Evolutionary conservation across 1,140 invertebrate species (phyloP).

Genomic region (Rhyzopertha dominica): DNA sequence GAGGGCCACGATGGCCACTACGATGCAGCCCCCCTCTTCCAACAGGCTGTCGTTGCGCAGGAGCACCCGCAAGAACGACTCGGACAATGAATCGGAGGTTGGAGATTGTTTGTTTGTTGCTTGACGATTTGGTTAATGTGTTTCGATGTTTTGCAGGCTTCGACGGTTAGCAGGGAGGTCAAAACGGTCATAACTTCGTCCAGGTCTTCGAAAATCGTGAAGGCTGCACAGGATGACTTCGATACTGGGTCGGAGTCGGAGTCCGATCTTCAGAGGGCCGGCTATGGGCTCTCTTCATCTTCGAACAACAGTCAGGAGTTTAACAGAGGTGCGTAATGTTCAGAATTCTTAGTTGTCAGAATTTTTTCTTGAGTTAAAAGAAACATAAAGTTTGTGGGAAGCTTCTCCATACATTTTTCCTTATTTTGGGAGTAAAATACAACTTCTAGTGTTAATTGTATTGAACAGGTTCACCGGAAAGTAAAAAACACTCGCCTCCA

Average conservation of each 20-base stretch:
- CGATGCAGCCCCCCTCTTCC: conserved; percentile 46
- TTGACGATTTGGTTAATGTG: too few species aligned
- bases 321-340: not conserved
- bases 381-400: too few species aligned
- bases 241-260: conserved; percentile 52
- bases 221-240: conserved; percentile 42
- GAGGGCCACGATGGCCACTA: conserved; percentile 46
- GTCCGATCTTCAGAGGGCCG: conserved; percentile 49
- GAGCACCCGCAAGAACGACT: not conserved
- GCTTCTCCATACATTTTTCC: too few species aligned
- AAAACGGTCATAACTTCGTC: too few species aligned
- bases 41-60: not conserved
- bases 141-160: too few species aligned
- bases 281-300: conserved; percentile 39
- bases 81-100: conserved; percentile 1
- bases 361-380: too few species aligned
- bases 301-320: conserved; percentile 1
- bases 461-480: too few species aligned
- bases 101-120: not conserved
- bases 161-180: too few species aligned
- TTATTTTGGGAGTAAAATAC: too few species aligned
- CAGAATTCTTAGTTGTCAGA: too few species aligned
- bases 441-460: too few species aligned
- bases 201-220: conserved; percentile 46
- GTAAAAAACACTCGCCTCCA: too few species aligned